Conservation (phyloP, 2,797 vertebrate genomes). For the Onychomys torridus region DNA sequence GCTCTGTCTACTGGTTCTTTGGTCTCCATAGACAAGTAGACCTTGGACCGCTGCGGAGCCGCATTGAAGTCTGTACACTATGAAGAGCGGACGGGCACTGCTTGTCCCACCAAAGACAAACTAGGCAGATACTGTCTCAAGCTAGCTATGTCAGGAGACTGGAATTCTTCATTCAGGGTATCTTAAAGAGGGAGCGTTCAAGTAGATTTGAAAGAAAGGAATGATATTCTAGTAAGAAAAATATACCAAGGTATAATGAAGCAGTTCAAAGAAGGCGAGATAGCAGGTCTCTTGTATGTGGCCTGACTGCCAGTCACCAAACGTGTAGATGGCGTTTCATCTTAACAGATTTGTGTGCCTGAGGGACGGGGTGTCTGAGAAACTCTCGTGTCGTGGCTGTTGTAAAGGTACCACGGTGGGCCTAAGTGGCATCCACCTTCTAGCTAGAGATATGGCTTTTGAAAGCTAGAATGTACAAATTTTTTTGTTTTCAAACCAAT, state of each 20-base stretch:
- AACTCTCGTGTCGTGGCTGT: neutral
- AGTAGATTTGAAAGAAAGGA: neutral
- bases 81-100: slow-evolving; percentile 97
- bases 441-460: neutral
- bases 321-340: neutral
- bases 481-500: slow-evolving; percentile 77
- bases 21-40: slow-evolving; percentile 94
- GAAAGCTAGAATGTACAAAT: neutral
- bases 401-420: neutral
- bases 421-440: neutral
- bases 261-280: neutral
- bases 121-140: slow-evolving; percentile 98
- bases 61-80: slow-evolving; percentile 96
- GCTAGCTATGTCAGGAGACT: slow-evolving; percentile 92
- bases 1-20: neutral
- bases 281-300: neutral
- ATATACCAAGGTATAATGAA: neutral
- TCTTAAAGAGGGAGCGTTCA: slow-evolving; percentile 38
- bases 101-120: slow-evolving; percentile 97
- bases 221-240: neutral
- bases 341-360: neutral
- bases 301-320: fast-evolving
- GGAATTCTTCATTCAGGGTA: slow-evolving; percentile 91
- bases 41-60: slow-evolving; percentile 93
- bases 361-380: neutral